phyloP scores from a whole-genome alignment of 2,797 vertebrate species.

The Cynodonichthys magdalenae region DNA sequence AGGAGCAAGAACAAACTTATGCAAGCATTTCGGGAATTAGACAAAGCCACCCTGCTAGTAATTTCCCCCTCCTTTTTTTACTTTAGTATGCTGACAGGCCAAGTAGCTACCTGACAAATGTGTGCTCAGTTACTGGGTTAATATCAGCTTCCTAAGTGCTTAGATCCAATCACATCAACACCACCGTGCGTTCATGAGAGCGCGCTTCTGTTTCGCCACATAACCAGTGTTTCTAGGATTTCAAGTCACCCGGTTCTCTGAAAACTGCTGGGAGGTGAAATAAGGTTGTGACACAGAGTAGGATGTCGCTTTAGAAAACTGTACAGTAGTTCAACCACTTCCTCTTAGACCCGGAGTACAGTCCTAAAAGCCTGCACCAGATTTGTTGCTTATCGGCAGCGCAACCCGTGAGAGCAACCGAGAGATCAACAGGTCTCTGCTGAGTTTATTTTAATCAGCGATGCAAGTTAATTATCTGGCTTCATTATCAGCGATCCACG shows the following conservation, averaged over 20 bases:
- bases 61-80: slow-evolving; percentile 50
- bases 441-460: not conserved
- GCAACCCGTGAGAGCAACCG: slow-evolving; percentile 39
- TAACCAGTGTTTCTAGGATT: slow-evolving; percentile 28
- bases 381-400: slow-evolving; percentile 36
- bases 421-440: slow-evolving; percentile 50
- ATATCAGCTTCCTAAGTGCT: slow-evolving; percentile 28
- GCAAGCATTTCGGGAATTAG: slow-evolving; percentile 78
- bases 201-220: not conserved
- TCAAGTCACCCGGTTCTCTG: slow-evolving; percentile 10
- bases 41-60: slow-evolving; percentile 64
- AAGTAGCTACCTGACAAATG: slow-evolving; percentile 45
- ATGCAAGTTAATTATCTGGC: slow-evolving; percentile 12
- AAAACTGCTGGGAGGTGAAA: slow-evolving; percentile 54
- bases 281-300: slow-evolving; percentile 62
- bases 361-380: slow-evolving; percentile 52
- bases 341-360: slow-evolving; percentile 62
- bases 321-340: slow-evolving; percentile 73
- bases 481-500: slow-evolving; percentile 6
- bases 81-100: slow-evolving; percentile 55
- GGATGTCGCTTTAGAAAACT: slow-evolving; percentile 66
- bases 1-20: slow-evolving; percentile 68
- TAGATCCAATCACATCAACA: slow-evolving; percentile 36
- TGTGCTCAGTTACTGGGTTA: slow-evolving; percentile 33
- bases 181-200: slow-evolving; percentile 6